These are phyloP conservation scores for Neotoxoptera formosana DNA, from an alignment of 1,140 invertebrate species.

Conservation along the genomic window DNA sequence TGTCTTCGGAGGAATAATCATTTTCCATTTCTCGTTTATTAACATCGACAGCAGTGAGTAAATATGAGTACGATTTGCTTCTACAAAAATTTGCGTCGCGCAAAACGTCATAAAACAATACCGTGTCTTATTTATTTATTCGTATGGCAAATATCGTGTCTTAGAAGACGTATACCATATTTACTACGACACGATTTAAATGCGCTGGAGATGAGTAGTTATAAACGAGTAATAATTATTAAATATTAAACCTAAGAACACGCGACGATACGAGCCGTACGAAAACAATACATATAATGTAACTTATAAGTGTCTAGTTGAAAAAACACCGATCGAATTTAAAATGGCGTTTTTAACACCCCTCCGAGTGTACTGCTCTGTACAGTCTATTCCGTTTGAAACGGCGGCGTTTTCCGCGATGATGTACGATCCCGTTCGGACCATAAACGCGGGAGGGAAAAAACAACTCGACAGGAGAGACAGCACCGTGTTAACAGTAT, in stretches of 20 bases:
- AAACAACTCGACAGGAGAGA: background rate
- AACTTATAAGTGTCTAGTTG: background rate
- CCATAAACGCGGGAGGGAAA: background rate
- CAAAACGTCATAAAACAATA: too few species aligned
- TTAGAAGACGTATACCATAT: too few species aligned
- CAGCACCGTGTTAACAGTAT: background rate
- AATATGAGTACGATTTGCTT: too few species aligned
- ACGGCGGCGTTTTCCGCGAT: background rate
- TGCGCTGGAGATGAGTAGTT: background rate
- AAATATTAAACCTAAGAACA: background rate
- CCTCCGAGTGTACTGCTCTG: slow-evolving; percentile 18
- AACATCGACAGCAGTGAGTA: too few species aligned
- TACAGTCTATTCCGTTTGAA: background rate
- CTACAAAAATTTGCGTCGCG: too few species aligned
- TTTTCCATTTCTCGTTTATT: too few species aligned
- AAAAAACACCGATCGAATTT: background rate
- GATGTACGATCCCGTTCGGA: slow-evolving; percentile 1
- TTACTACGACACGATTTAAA: background rate
- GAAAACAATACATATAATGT: background rate
- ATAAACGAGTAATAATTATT: background rate
- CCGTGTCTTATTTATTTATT: too few species aligned
- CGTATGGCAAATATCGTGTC: too few species aligned
- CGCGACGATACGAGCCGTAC: background rate
- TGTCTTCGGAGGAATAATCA: too few species aligned
- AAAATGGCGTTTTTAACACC: slow-evolving; percentile 20